A percentile compares a stretch with the other conserved stretches of the same genome.
Evolutionary conservation across 2,113 vertebrate species (phyloP).

Genomic region (Misgurnus anguillicaudatus): DNA sequence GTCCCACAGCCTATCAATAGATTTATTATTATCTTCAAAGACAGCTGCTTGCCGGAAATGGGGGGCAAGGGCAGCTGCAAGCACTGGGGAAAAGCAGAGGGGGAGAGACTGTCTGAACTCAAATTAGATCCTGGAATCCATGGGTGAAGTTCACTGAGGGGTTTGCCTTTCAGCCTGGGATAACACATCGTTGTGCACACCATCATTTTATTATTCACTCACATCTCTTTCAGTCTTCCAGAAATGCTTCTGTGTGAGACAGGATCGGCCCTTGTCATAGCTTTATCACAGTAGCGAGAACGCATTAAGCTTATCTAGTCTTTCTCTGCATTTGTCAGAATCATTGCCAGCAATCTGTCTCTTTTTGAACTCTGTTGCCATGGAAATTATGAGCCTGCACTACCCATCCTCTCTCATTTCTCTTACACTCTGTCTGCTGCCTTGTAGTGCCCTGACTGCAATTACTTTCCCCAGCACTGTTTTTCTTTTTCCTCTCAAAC

Average conservation of each 20-base stretch:
- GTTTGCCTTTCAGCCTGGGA: slow-evolving; percentile 70
- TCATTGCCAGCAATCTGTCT: slow-evolving; percentile 12
- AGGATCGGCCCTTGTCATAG: background rate
- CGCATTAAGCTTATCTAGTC: background rate
- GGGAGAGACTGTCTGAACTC: slow-evolving; percentile 65
- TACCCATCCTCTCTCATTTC: slow-evolving; percentile 6
- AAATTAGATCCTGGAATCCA: slow-evolving; percentile 77
- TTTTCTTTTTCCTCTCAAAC: too few relatives aligned
- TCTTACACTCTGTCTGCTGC: background rate
- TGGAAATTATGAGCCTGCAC: slow-evolving; percentile 41
- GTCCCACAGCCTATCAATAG: slow-evolving; percentile 52
- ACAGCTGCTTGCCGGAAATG: slow-evolving; percentile 62
- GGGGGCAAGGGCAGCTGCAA: slow-evolving; percentile 42
- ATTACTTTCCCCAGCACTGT: too few relatives aligned
- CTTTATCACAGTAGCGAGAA: background rate
- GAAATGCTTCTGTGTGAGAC: slow-evolving; percentile 8
- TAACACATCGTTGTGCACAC: slow-evolving; percentile 45
- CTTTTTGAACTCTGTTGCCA: slow-evolving; percentile 40
- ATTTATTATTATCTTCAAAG: slow-evolving; percentile 64
- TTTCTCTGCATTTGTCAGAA: slow-evolving; percentile 12
- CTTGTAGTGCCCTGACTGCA: too few relatives aligned
- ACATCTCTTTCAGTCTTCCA: slow-evolving; percentile 12
- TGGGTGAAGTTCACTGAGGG: slow-evolving; percentile 75
- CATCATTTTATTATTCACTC: slow-evolving; percentile 33
- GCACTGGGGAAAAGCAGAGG: slow-evolving; percentile 23